Base-by-base conservation (phyloP, 2,888 invertebrate species). In the Eulithis testata region DNA sequence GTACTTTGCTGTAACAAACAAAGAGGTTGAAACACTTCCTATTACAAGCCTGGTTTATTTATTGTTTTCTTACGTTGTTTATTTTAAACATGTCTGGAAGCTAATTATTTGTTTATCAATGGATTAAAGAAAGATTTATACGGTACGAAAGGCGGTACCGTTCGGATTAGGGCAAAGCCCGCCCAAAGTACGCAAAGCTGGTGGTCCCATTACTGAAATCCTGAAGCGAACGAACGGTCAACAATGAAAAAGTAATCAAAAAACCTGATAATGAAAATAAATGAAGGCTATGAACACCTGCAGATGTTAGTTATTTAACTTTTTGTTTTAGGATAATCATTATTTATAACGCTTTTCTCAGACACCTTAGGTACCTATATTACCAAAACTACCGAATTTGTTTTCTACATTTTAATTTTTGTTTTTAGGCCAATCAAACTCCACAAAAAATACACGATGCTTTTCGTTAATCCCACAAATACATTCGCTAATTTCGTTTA, bases 121-220 rank as follows among this genome's bases (percentile, higher is more conserved):
- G 61, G 49, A 64, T 69, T 63, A 66, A 65, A 53, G 68, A 45
- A 11, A 63, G 64, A 71, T 69, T 63, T 66, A 65, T 68, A 64
- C 60, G 60, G 55, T 65, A 65, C 56, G 60, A 49, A 65, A 67
- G 62, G 66, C 63, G 55, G 55, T 56, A 57, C 62, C 57, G 64
- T 59, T 66, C 69, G 66, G 71, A 69, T 71, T 68, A 71, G 61
- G 63, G 11, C 49, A 63, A 63, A 65, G 51, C 67, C 67, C 54
- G 67, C 61, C 63, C 55, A 45, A 64, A 64, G 66, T 66, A 71
- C 66, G 68, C 68, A 63, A 68, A 71, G 64, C 66, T 52, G 53
- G 65, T 59, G 66, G 59, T 63, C 50, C 40, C 66, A 66, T 63
- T 58, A 68, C 62, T 55, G 60, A 58, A 67, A 63, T 63, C 47